Base-by-base conservation (phyloP, 2,797 vertebrate genomes). In the Arremon aurantiirostris region DNA sequence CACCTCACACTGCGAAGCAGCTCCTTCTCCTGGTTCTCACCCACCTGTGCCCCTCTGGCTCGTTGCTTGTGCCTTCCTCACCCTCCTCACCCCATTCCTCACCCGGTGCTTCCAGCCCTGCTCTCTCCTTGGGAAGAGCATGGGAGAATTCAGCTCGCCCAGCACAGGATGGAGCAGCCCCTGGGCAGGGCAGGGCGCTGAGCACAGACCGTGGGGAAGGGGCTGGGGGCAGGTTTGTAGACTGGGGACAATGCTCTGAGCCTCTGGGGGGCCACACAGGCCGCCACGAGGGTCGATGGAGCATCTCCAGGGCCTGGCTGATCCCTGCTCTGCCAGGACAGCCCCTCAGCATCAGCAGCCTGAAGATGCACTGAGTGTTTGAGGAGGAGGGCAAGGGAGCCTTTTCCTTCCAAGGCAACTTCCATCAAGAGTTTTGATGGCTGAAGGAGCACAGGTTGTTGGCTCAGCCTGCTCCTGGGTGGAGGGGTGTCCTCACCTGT, bases 251-350 rank as follows among this genome's bases (percentile, higher is more conserved):
- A 14, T 65, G 44, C 50, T 55, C 49, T 52, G 73, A 60, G 26
- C 41, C 41, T 39, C 59, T 2, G 4, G 17, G 8, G 82, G 32
- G 63, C 46, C 47, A 80, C 83, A 30, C 11, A 76, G n/a, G 55
- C 46, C 42, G 77, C 69, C 35, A 30, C 0, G 0, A 73, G 47
- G 32, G 26, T 55, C 39, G 21, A 42, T 13, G 0, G 0, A 84
- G 27, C 42, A 56, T 42, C 76, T 65, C 30, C 14, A 5, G 41
- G 37, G 6, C 17, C 35, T 61, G 55, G 14, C 30, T 87, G 37
- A 41, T 76, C 39, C 22, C 60, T 14, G 7, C 22, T 64, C 37
- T 44, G 55, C 49, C 39, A 22, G 35, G 44, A n/a, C 30, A 81
- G 52, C 21, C 13, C 21, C 15, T 42, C 41, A 70, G 30, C 30